A percentile compares a stretch with the other conserved stretches of the same genome.
These are phyloP conservation scores for Crenichthys baileyi DNA, from an alignment of 2,797 vertebrate genomes.

Conservation along the genomic window DNA sequence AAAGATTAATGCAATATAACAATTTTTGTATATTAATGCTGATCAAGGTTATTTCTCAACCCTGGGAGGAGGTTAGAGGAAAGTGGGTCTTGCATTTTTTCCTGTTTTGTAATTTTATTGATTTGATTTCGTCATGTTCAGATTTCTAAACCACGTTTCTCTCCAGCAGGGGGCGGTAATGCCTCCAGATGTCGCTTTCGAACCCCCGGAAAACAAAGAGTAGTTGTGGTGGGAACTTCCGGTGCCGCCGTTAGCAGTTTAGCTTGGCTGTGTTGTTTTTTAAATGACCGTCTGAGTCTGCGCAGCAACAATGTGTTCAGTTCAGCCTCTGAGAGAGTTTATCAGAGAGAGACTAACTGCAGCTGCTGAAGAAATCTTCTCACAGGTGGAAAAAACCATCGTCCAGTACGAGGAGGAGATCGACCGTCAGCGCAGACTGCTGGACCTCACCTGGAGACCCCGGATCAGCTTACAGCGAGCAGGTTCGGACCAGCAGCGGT, in stretches of 20 bases:
- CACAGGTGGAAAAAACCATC: slow-evolving; percentile 7
- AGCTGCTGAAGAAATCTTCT: slow-evolving; percentile 8
- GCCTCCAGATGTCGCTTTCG: neutral
- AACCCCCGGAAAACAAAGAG: neutral
- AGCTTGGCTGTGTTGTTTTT: neutral
- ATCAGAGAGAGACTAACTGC: slow-evolving; percentile 8
- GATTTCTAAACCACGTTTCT: no score
- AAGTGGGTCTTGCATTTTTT: neutral
- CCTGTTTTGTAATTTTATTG: no score
- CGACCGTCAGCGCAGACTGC: slow-evolving; percentile 9
- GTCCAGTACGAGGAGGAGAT: slow-evolving; percentile 8
- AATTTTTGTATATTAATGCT: no score
- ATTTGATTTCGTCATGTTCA: no score
- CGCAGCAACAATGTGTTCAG: neutral
- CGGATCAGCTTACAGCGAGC: neutral
- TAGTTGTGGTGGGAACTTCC: neutral
- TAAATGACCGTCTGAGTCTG: neutral
- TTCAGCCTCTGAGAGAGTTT: neutral
- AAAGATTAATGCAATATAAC: neutral
- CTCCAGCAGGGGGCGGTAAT: neutral
- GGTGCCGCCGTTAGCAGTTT: neutral
- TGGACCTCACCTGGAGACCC: slow-evolving; percentile 2
- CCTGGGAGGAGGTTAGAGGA: neutral
- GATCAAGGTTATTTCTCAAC: neutral
- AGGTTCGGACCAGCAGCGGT: neutral